Percentiles rank a stretch among this genome's conserved stretches.
phyloP scores from a whole-genome alignment of 2,797 vertebrate genomes.

The Paratrypauchen microcephalus region DNA sequence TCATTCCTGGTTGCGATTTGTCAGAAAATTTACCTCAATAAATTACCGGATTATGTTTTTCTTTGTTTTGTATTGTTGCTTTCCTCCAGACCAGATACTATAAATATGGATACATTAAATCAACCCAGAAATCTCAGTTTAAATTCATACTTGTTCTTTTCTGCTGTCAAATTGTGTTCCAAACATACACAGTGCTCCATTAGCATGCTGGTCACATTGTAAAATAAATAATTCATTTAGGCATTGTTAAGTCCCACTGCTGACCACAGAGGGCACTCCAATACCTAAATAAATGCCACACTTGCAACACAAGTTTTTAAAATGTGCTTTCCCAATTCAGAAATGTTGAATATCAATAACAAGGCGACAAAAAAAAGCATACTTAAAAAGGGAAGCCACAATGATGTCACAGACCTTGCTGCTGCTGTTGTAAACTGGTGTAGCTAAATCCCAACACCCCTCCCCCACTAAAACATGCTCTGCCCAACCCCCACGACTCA shows the following conservation, averaged over 20 bases:
- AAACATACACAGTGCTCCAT: neutral
- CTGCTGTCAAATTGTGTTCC: no score
- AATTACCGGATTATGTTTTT: no score
- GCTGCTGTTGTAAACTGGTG: neutral
- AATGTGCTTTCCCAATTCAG: neutral
- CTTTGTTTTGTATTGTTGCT: no score
- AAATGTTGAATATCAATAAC: no score
- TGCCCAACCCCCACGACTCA: neutral
- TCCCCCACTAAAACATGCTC: neutral
- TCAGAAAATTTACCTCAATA: no score
- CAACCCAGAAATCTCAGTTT: no score
- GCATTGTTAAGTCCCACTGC: neutral
- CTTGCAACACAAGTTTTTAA: neutral
- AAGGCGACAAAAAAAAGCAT: no score
- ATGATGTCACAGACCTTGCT: neutral
- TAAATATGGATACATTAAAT: no score
- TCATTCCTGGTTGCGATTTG: no score
- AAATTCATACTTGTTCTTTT: no score
- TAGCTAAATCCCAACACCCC: neutral
- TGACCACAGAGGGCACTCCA: neutral
- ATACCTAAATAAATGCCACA: neutral
- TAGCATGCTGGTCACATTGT: neutral
- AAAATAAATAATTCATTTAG: neutral
- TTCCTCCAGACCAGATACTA: no score
- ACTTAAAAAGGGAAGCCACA: neutral